These are phyloP conservation scores for Chrysomallon squamiferum DNA, from an alignment of 1,140 invertebrate species.

Conservation along the genomic window DNA sequence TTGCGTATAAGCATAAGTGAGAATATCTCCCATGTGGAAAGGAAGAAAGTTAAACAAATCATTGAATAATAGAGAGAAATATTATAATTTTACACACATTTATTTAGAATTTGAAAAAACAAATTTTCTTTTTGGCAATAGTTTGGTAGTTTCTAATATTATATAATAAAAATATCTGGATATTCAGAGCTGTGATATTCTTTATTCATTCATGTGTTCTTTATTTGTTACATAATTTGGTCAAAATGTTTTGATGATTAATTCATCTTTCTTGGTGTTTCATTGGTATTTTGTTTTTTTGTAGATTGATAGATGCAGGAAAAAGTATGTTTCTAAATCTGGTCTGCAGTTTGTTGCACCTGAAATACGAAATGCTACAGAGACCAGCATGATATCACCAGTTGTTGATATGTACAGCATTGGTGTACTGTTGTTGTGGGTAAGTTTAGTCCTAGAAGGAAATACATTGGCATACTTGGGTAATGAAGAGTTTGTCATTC, in stretches of 20 bases:
- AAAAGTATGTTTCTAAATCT: background rate
- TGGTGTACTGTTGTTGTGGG: slow-evolving; percentile 6
- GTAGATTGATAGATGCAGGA: slow-evolving; percentile 7
- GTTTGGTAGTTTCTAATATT: too few relatives aligned
- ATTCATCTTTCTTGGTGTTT: too few relatives aligned
- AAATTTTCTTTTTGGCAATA: background rate
- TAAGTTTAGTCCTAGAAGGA: too few relatives aligned
- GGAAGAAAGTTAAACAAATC: background rate
- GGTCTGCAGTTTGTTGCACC: slow-evolving; percentile 5
- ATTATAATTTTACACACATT: background rate
- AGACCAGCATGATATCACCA: background rate
- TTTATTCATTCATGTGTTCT: too few relatives aligned
- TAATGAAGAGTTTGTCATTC: too few relatives aligned
- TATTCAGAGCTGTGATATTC: too few relatives aligned
- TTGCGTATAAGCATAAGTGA: background rate
- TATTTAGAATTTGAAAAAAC: too few relatives aligned
- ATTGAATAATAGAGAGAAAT: background rate
- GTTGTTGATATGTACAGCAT: background rate
- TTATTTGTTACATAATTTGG: too few relatives aligned
- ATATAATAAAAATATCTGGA: too few relatives aligned
- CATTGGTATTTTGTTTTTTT: background rate
- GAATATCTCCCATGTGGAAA: background rate
- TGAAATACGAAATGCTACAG: background rate
- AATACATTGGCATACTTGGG: too few relatives aligned
- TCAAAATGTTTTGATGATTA: too few relatives aligned